Evolutionary conservation across 2,888 invertebrate genomes (phyloP), one percentile per base, ranked within the genome.

Genomic region (Dolichomitus sp.): DNA sequence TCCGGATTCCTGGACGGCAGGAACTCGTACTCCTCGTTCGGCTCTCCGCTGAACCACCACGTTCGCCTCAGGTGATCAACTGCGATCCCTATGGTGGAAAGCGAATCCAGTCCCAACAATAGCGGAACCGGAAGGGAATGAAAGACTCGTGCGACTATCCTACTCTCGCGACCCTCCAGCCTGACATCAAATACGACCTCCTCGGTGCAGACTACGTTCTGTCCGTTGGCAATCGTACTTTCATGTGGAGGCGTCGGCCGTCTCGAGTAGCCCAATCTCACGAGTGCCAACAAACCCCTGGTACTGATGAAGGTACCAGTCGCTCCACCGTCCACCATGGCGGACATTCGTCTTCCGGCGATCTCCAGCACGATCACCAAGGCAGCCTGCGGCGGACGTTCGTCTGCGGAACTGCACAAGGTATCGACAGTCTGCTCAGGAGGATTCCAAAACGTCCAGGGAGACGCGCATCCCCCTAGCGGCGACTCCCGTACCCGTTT

Each of bases 401-500:
- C 17, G 2, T n/a, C 48, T 7, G 2, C 11, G 54, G 12, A 11
- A 23, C 27, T 3, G 5, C n/a, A 4, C 4, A 1, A n/a, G 4
- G 45, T 5, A n/a, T 6, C n/a, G n/a, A 6, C 14, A 6, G 9
- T 27, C 11, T 5, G 17, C 19, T 7, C 50, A 6, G 14, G 57
- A 14, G 37, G 9, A 37, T 9, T 30, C n/a, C n/a, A 3, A 17
- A n/a, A 14, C 1, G 27, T 6, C 4, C 6, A 14, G 12, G 27
- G 17, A 57, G 23, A 11, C 23, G 50, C 30, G 1, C 12, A 27
- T 4, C 9, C 37, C 30, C 17, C 17, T 50, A 40, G 17, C n/a
- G 50, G n/a, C 42, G 61, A 27, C 17, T 6, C 37, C 40, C 54
- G 11, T 33, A 11, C 9, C 19, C 37, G 66, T 45, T 79, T 48